A percentile compares a stretch with the other conserved stretches of the same genome.
These are phyloP conservation scores for Mormoops blainvillei DNA, from an alignment of 2,113 vertebrate species.

Conservation along the genomic window DNA sequence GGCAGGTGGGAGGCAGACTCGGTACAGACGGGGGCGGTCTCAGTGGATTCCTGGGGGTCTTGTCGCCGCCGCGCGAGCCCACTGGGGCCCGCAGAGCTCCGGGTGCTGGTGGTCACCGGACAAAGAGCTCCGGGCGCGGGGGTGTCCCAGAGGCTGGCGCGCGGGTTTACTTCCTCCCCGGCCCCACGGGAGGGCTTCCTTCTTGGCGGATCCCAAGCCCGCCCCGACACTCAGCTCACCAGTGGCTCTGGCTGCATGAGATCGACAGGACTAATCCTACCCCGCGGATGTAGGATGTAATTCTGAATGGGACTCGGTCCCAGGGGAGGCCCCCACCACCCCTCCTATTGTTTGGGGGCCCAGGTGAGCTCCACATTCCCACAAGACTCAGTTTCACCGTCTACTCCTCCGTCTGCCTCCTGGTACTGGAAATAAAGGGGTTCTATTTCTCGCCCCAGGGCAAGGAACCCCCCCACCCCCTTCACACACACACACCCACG, in stretches of 20 bases:
- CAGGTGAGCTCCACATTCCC: constrained; percentile 54
- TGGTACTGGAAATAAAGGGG: not conserved
- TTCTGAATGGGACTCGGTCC: constrained; percentile 47
- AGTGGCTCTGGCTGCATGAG: constrained; percentile 15
- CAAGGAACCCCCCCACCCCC: not conserved
- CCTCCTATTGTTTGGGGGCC: constrained; percentile 47
- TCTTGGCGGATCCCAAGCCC: not conserved
- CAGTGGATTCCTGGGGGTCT: not conserved
- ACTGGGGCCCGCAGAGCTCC: not conserved
- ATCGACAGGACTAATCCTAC: constrained; percentile 14
- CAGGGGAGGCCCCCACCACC: not conserved
- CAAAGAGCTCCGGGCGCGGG: constrained; percentile 28
- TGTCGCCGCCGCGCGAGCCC: not conserved
- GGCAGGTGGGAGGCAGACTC: not conserved
- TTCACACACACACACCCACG: not conserved
- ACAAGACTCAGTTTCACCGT: constrained; percentile 33
- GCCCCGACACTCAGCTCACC: not conserved
- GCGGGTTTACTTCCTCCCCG: constrained; percentile 39
- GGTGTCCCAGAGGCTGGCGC: constrained; percentile 1
- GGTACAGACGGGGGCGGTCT: not conserved
- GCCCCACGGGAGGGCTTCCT: not conserved
- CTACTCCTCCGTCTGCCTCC: not conserved
- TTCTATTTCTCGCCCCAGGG: not conserved
- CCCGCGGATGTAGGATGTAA: constrained; percentile 23
- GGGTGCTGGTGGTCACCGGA: constrained; percentile 31